phyloP scores from a whole-genome alignment of 2,113 vertebrate species.

The Laticauda colubrina region DNA sequence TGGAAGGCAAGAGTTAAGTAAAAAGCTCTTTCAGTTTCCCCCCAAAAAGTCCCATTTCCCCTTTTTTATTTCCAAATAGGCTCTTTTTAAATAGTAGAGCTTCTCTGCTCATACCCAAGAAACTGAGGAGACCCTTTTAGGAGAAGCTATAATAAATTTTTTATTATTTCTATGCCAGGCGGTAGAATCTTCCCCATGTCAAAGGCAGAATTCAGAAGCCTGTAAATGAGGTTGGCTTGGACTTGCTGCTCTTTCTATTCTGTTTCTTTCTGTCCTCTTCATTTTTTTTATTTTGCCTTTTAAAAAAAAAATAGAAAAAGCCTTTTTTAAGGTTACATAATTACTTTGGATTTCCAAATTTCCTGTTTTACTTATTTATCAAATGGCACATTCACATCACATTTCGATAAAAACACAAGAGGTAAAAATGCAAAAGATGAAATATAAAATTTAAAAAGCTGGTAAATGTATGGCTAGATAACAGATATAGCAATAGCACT shows the following conservation, averaged over 20 bases:
- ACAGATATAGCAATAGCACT: too few species aligned
- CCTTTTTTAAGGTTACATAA: not conserved
- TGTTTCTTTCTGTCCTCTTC: not conserved
- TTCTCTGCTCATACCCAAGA: not conserved
- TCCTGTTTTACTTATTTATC: not conserved
- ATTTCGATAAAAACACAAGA: not conserved
- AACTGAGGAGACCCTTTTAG: too few species aligned
- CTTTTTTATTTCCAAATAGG: too few species aligned
- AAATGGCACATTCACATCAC: not conserved
- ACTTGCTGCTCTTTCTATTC: not conserved
- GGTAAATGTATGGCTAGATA: too few species aligned
- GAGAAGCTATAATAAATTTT: not conserved
- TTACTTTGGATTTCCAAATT: not conserved
- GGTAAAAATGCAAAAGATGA: too few species aligned
- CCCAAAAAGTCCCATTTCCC: too few species aligned
- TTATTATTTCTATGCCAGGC: not conserved
- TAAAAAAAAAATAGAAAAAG: not conserved
- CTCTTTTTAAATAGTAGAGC: not conserved
- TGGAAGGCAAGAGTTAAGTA: too few species aligned
- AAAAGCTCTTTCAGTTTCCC: too few species aligned
- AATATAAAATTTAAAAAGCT: not conserved
- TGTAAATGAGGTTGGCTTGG: not conserved
- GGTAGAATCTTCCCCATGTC: not conserved
- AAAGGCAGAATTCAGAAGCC: not conserved
- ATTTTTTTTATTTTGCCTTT: not conserved